These are phyloP conservation scores for Anthopleura sola DNA, from an alignment of 64 coral and sea anemone genomes.

Conservation along the genomic window DNA sequence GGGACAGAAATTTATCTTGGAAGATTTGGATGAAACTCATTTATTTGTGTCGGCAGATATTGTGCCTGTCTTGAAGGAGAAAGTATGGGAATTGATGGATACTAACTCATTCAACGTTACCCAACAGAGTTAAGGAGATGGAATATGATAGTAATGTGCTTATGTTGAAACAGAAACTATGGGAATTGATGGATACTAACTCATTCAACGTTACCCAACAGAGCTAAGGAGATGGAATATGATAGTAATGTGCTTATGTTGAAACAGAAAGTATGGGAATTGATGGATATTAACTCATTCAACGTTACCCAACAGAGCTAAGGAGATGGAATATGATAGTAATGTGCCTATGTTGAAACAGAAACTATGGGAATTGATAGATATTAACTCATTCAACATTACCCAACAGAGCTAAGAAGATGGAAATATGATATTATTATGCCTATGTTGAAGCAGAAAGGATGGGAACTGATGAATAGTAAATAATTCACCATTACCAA, in stretches of 20 bases:
- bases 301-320: constrained; percentile 50
- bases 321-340: background rate
- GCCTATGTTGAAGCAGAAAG: constrained; percentile 75
- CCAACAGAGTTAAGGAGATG: constrained; percentile 13
- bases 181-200: constrained; percentile 96
- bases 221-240: background rate
- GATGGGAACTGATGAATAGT: constrained; percentile 93
- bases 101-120: constrained; percentile 88
- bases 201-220: constrained; percentile 77
- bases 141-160: constrained; percentile 38
- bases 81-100: constrained; percentile 99
- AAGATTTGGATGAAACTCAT: constrained; percentile 98
- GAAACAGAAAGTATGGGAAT: constrained; percentile 94
- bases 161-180: constrained; percentile 82
- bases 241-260: constrained; percentile 56
- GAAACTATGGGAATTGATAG: constrained; percentile 96
- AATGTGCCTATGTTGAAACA: constrained; percentile 79
- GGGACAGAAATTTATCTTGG: constrained; percentile 85
- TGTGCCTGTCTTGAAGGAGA: constrained; percentile 78
- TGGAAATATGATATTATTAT: constrained; percentile 42
- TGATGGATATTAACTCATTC: constrained; percentile 96
- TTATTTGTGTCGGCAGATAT: constrained; percentile 93
- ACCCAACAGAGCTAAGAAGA: constrained; percentile 27
- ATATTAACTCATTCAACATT: constrained; percentile 90
- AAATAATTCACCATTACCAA: constrained; percentile 57